Evolutionary conservation across 2,113 vertebrate genomes (phyloP).

Genomic region (Butorides virescens): DNA sequence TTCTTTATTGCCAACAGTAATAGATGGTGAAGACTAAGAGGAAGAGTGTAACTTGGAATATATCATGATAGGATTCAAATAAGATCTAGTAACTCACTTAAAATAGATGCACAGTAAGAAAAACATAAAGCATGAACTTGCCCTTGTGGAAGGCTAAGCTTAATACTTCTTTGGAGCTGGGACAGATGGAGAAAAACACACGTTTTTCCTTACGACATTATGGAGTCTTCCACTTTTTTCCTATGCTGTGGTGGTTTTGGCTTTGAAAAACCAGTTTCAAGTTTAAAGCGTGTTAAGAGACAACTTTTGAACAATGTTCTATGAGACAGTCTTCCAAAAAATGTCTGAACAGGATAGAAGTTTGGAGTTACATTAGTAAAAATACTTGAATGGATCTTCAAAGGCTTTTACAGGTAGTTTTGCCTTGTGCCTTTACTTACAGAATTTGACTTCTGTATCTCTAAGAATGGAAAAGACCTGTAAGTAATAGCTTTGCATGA

Average conservation of each 20-base stretch:
- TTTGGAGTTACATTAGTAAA: neutral
- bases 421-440: neutral
- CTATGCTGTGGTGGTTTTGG: fast-evolving
- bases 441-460: neutral
- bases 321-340: neutral
- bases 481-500: neutral
- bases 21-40: neutral
- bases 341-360: neutral
- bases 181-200: neutral
- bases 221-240: neutral
- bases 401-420: neutral
- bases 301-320: neutral
- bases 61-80: neutral
- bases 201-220: neutral
- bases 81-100: neutral
- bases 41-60: neutral
- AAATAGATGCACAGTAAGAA: neutral
- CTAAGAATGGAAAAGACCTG: neutral
- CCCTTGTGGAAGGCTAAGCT: neutral
- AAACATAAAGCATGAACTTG: neutral
- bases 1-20: neutral
- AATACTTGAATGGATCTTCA: neutral
- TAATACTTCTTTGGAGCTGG: neutral
- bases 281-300: neutral
- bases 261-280: neutral